phyloP scores from a whole-genome alignment of 2,888 invertebrate species.

The Notodonta dromedarius region DNA sequence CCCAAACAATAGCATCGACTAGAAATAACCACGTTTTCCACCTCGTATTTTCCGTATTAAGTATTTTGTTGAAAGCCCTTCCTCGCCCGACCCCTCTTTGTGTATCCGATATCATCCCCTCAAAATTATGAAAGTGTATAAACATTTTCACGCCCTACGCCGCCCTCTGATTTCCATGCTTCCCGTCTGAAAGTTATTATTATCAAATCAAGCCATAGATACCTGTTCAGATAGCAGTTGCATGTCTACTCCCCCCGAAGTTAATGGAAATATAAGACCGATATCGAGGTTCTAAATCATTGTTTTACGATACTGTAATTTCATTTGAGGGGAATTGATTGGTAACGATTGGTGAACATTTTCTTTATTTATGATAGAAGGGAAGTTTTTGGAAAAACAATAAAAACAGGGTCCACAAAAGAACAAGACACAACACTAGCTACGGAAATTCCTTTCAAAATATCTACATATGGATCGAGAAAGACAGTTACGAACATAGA shows the following conservation, averaged over 20 bases:
- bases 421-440: too few relatives aligned
- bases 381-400: too few relatives aligned
- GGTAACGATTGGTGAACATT: conserved; percentile 37
- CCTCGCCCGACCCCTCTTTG: conserved; percentile 65
- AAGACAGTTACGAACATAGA: too few relatives aligned
- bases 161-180: conserved; percentile 74
- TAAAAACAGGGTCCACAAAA: too few relatives aligned
- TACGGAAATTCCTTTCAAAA: too few relatives aligned
- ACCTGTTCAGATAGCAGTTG: conserved; percentile 73
- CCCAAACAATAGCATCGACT: conserved; percentile 56
- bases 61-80: conserved; percentile 78
- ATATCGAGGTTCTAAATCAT: conserved; percentile 73
- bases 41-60: conserved; percentile 77
- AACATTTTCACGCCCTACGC: conserved; percentile 80
- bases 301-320: conserved; percentile 78
- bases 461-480: too few relatives aligned
- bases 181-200: conserved; percentile 77
- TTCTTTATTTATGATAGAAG: conserved; percentile 23
- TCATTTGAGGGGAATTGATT: conserved; percentile 45
- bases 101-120: conserved; percentile 78
- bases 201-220: conserved; percentile 83
- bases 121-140: conserved; percentile 83
- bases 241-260: conserved; percentile 64
- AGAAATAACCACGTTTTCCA: conserved; percentile 70
- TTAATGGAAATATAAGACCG: conserved; percentile 75